Evolutionary conservation across 2,113 vertebrate species (phyloP).

Genomic region (Archocentrus centrarchus): DNA sequence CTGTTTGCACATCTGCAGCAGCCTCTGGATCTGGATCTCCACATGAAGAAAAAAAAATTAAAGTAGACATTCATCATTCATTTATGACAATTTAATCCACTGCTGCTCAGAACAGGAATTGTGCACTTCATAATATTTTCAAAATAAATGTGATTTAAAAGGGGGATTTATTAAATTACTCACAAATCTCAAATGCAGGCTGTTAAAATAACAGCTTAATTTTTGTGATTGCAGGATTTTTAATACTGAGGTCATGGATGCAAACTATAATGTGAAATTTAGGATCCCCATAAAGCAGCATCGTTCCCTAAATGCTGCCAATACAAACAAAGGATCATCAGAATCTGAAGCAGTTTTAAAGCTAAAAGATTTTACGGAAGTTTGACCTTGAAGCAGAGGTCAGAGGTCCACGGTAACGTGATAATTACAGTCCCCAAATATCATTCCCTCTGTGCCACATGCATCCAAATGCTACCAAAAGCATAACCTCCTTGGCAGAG

Average conservation of each 20-base stretch:
- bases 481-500: no score
- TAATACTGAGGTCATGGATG: background rate
- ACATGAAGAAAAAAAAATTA: background rate
- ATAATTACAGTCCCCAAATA: no score
- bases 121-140: background rate
- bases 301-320: no score
- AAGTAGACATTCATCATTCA: background rate
- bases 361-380: no score
- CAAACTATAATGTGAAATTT: no score
- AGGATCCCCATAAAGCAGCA: no score
- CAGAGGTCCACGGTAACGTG: no score
- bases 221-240: background rate
- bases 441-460: no score
- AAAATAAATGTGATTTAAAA: background rate
- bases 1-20: slow-evolving; percentile 1
- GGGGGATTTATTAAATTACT: background rate
- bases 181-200: background rate
- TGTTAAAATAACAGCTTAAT: background rate
- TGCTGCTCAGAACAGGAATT: background rate
- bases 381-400: no score
- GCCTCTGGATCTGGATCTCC: background rate
- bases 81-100: background rate
- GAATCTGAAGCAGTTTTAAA: no score
- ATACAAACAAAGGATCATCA: no score
- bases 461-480: no score